phyloP scores from a whole-genome alignment of 2,888 invertebrate species.

The Saturnia pavonia region DNA sequence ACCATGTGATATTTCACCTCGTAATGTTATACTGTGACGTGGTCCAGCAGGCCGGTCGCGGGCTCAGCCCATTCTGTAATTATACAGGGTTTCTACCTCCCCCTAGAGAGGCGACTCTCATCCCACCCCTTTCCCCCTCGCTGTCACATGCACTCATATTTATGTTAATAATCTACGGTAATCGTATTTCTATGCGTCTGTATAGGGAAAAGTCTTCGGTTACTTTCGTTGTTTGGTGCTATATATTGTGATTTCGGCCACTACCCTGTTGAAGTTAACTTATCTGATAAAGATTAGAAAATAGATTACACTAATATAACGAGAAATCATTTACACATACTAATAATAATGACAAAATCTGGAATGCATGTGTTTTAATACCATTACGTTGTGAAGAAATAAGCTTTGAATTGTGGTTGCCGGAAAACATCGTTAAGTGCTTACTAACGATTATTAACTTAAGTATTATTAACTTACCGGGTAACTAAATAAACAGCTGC shows the following conservation, averaged over 20 bases:
- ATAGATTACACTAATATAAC: neutral
- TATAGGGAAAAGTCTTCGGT: neutral
- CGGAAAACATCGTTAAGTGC: neutral
- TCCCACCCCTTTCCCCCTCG: conserved; percentile 28
- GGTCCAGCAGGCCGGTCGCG: conserved; percentile 18
- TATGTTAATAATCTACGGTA: conserved; percentile 48
- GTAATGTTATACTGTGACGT: neutral
- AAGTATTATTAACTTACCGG: neutral
- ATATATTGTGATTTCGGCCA: neutral
- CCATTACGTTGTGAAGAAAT: too few species aligned
- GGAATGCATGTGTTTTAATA: too few species aligned
- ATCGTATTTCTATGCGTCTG: conserved; percentile 18
- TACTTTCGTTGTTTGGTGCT: neutral
- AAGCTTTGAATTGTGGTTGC: neutral
- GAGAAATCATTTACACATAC: neutral
- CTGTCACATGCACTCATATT: conserved; percentile 61
- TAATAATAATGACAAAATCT: neutral
- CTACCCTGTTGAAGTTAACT: neutral
- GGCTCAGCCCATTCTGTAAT: conserved; percentile 41
- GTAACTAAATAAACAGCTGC: neutral
- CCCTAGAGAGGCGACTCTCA: conserved; percentile 10
- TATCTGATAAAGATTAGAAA: neutral
- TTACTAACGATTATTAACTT: neutral
- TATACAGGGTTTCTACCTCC: conserved; percentile 36
- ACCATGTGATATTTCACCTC: neutral